Percentiles rank a stretch among this genome's conserved stretches.
Conservation (phyloP, 2,797 vertebrate genomes). For the Dryobates pubescens region DNA sequence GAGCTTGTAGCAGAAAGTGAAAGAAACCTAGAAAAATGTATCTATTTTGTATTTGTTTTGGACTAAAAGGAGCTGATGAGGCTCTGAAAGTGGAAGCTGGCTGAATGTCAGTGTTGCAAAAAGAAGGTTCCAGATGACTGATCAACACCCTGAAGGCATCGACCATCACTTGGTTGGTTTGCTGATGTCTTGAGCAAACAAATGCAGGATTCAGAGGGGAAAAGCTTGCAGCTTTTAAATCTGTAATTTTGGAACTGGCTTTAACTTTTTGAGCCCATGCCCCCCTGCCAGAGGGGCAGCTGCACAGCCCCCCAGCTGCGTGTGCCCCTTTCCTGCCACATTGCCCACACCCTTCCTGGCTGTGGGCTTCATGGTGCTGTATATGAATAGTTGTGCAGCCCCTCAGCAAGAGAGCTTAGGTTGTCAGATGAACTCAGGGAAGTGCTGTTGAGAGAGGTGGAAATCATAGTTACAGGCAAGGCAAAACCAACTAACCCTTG, state of each 20-base stretch:
- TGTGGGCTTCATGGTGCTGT: neutral
- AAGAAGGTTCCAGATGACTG: neutral
- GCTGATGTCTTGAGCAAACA: neutral
- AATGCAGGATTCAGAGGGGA: neutral
- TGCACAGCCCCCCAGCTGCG: fast-evolving
- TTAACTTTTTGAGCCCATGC: neutral
- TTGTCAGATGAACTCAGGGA: neutral
- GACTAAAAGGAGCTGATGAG: neutral
- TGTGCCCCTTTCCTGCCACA: fast-evolving
- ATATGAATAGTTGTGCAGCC: neutral
- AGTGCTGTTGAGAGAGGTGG: neutral
- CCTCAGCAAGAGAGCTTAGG: neutral
- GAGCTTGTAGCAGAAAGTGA: neutral
- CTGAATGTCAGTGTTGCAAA: neutral
- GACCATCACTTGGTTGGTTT: neutral
- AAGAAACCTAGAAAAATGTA: neutral
- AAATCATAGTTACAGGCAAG: neutral
- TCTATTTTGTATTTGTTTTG: neutral
- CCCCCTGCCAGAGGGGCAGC: neutral
- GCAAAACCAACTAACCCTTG: neutral
- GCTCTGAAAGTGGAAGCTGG: neutral
- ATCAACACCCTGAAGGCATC: neutral
- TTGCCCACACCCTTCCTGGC: fast-evolving
- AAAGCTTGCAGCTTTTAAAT: neutral
- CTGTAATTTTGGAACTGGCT: neutral